These are phyloP conservation scores for Drosophila kepulauana DNA, from an alignment of 1,140 invertebrate species.

Conservation along the genomic window DNA sequence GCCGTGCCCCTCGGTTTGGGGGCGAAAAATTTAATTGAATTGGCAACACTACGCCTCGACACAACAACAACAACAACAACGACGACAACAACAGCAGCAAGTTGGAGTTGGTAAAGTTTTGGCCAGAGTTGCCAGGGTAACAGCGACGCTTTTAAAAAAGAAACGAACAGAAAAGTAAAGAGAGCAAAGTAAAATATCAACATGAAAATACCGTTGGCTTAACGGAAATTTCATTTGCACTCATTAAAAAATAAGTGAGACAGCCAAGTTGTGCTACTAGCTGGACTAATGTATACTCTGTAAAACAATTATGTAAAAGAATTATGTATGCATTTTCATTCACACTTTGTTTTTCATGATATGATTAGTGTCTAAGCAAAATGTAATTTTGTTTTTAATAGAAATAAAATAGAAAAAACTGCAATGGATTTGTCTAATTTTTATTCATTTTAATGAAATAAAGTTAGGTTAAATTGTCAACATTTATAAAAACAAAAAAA, in stretches of 20 bases:
- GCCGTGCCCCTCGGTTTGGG: conserved; percentile 27
- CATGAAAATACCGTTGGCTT: conserved; percentile 42
- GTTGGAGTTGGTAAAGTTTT: conserved; percentile 39
- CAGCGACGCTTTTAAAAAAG: background rate
- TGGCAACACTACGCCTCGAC: conserved; percentile 47
- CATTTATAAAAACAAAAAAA: too few relatives aligned
- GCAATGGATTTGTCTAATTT: too few relatives aligned
- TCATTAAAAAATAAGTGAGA: conserved; percentile 63
- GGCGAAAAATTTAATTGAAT: conserved; percentile 69
- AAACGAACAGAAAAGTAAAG: conserved; percentile 1
- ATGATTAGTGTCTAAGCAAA: too few relatives aligned
- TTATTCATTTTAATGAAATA: too few relatives aligned
- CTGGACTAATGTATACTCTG: conserved; percentile 12
- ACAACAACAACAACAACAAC: conserved; percentile 6
- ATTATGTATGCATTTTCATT: background rate
- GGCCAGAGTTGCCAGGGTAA: conserved; percentile 50
- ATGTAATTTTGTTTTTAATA: too few relatives aligned
- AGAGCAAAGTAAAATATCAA: background rate
- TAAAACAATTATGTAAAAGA: background rate
- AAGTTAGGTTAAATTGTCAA: too few relatives aligned
- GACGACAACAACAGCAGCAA: background rate
- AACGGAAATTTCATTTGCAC: conserved; percentile 72
- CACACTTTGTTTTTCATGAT: background rate
- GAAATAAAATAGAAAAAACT: too few relatives aligned
- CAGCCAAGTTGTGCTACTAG: background rate